Percentiles rank a stretch among this genome's conserved stretches.
Conservation (phyloP, 2,113 vertebrate species). For the Cynopterus brachyotis region DNA sequence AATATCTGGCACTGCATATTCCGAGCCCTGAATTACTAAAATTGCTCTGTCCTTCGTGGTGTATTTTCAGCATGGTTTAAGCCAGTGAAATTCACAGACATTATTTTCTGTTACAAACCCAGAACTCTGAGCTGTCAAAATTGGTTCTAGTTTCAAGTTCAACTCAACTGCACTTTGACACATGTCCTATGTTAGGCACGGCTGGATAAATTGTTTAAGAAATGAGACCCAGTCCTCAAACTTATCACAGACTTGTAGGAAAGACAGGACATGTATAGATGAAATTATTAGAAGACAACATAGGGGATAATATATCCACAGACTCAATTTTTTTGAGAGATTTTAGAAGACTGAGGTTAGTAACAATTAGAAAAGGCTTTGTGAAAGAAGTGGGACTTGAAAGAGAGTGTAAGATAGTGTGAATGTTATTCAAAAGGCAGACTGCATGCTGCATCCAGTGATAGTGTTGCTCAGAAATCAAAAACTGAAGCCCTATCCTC, state of each 20-base stretch:
- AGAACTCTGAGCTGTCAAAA: constrained; percentile 33
- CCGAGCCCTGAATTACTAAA: not conserved
- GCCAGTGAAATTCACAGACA: not conserved
- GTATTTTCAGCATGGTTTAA: not conserved
- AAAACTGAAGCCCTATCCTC: not conserved
- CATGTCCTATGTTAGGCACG: not conserved
- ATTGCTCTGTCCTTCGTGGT: not conserved
- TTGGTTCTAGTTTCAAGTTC: not conserved
- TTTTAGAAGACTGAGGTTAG: not conserved
- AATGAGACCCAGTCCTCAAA: not conserved
- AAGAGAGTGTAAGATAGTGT: not conserved
- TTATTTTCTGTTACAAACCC: constrained; percentile 26
- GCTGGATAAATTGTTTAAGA: not conserved
- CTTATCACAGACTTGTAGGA: not conserved
- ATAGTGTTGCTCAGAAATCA: not conserved
- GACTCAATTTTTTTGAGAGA: not conserved
- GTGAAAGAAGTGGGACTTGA: not conserved
- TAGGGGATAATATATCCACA: not conserved
- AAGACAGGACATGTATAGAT: not conserved
- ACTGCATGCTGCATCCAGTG: not conserved
- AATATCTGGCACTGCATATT: not conserved
- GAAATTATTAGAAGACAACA: not conserved
- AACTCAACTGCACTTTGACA: not conserved
- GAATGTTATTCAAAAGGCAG: not conserved
- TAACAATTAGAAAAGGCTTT: not conserved